Conservation (phyloP, 2,797 vertebrate genomes). For the Lepilemur ruficaudatus region DNA sequence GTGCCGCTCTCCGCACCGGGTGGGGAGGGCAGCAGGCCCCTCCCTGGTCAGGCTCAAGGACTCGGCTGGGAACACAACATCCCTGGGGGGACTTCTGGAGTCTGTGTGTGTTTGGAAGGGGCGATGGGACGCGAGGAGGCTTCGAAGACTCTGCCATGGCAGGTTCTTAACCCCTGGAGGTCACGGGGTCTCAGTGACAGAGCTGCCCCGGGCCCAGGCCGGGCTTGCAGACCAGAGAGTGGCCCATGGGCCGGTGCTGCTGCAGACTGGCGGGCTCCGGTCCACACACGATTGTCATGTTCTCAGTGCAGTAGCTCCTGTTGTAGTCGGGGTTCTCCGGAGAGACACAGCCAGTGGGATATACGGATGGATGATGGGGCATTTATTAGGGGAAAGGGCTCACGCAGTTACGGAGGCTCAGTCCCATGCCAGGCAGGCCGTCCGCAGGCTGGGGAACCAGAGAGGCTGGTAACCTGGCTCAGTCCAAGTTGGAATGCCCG, state of each 20-base stretch:
- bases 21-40: no score
- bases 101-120: background rate
- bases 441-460: background rate
- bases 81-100: background rate
- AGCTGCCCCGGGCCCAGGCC: background rate
- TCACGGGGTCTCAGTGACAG: background rate
- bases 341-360: background rate
- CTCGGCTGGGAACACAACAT: background rate
- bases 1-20: background rate
- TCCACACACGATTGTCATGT: background rate
- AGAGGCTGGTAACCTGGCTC: background rate
- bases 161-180: background rate
- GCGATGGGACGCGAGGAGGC: background rate
- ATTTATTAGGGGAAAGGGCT: background rate
- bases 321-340: background rate
- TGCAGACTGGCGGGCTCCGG: no score
- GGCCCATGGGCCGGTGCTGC: background rate
- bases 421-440: background rate
- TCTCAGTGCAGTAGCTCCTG: background rate
- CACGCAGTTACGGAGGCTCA: background rate
- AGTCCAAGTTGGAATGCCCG: background rate
- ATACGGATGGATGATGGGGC: background rate
- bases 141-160: background rate
- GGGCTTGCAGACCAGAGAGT: background rate
- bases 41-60: background rate